phyloP scores from a whole-genome alignment of 1,140 invertebrate genomes.

The Diploscapter pachys region DNA sequence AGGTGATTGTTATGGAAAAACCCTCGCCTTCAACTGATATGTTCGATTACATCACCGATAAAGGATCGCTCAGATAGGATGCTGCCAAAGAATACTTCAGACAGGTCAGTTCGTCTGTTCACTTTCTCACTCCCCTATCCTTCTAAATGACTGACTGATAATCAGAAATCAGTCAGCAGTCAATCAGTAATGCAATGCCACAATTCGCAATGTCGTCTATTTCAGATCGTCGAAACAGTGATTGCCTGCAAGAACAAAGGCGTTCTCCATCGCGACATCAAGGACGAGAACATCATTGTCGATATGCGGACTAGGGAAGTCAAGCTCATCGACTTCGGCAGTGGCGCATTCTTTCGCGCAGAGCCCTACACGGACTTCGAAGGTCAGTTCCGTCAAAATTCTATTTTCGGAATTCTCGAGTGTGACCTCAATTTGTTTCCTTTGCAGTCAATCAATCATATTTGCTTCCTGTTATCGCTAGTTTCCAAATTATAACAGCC shows the following conservation, averaged over 20 bases:
- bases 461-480: not conserved
- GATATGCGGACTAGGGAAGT: conserved; percentile 64
- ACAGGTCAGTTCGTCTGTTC: conserved; percentile 47
- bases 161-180: conserved; percentile 2
- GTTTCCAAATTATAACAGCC: too few species aligned
- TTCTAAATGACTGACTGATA: not conserved
- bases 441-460: not conserved
- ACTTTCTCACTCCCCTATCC: not conserved
- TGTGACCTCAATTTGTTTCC: not conserved
- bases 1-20: conserved; percentile 69
- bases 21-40: conserved; percentile 68
- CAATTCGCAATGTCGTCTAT: conserved; percentile 27
- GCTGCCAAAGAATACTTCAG: conserved; percentile 65
- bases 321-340: conserved; percentile 71
- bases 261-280: conserved; percentile 70
- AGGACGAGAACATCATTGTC: conserved; percentile 71
- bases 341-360: conserved; percentile 67
- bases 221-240: conserved; percentile 63
- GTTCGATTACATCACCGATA: conserved; percentile 72
- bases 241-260: conserved; percentile 63
- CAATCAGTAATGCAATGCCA: conserved; percentile 5
- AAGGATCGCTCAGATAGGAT: conserved; percentile 65
- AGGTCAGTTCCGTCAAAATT: conserved; percentile 63
- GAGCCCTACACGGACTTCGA: conserved; percentile 69
- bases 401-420: not conserved